Evolutionary conservation across 2,888 invertebrate genomes (phyloP).

Genomic region (Brassicogethes aeneus): DNA sequence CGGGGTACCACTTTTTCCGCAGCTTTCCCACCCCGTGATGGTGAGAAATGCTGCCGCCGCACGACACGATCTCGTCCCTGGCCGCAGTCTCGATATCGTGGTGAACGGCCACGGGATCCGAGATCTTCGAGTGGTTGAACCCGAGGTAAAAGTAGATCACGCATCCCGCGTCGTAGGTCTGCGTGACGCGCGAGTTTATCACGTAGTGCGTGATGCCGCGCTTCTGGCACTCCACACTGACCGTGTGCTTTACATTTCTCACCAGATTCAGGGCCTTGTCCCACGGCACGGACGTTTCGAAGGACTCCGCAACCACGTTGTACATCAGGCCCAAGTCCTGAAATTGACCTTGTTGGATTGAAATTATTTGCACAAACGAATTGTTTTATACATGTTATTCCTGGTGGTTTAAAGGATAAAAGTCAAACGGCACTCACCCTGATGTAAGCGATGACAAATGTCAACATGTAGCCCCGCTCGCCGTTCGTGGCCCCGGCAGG

Average conservation of each 20-base stretch:
- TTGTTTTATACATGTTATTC: neutral
- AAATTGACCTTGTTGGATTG: conserved; percentile 42
- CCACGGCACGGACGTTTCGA: conserved; percentile 99
- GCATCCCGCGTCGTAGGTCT: conserved; percentile 95
- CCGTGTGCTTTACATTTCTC: conserved; percentile 77
- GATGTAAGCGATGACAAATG: conserved; percentile 97
- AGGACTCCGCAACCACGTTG: conserved; percentile 87
- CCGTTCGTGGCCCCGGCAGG: conserved; percentile 92
- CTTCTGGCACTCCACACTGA: conserved; percentile 54
- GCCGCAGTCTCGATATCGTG: conserved; percentile 83
- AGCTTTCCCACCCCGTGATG: conserved; percentile 96
- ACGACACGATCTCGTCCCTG: conserved; percentile 83
- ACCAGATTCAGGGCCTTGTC: conserved; percentile 77
- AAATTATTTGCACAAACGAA: neutral
- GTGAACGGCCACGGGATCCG: conserved; percentile 79
- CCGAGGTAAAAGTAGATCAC: conserved; percentile 67
- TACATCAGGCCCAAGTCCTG: conserved; percentile 88
- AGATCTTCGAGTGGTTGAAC: conserved; percentile 44
- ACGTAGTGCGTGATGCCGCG: conserved; percentile 54
- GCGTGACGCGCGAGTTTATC: conserved; percentile 81
- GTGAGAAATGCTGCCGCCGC: conserved; percentile 89
- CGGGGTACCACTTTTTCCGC: conserved; percentile 77
- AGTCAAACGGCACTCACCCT: conserved; percentile 53
- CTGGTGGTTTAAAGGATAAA: neutral
- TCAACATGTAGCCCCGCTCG: conserved; percentile 89